These are phyloP conservation scores for Anguilla marmorata DNA, from an alignment of 2,797 vertebrate genomes.

Conservation along the genomic window DNA sequence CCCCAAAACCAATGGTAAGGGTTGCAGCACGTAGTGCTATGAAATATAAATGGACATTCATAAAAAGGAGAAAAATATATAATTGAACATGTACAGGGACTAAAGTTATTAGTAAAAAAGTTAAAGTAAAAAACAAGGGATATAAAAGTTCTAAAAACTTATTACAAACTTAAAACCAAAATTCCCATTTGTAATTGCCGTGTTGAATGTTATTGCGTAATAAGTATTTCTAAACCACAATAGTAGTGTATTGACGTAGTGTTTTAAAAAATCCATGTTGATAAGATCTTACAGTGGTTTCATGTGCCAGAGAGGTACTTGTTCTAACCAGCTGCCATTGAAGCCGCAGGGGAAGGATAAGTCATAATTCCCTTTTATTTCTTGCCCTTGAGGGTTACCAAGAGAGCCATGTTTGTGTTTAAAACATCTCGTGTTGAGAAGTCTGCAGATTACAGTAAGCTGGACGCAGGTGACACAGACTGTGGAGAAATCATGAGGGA, in stretches of 20 bases:
- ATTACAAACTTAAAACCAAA: neutral
- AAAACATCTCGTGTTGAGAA: conserved; percentile 33
- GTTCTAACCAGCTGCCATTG: conserved; percentile 26
- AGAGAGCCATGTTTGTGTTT: conserved; percentile 37
- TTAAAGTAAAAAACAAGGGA: too few relatives aligned
- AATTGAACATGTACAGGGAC: too few relatives aligned
- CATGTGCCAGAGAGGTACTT: conserved; percentile 25
- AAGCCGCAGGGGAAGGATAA: conserved; percentile 23
- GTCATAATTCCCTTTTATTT: conserved; percentile 35
- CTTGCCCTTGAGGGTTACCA: conserved; percentile 34
- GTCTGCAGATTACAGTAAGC: conserved; percentile 38
- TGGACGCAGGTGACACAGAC: conserved; percentile 38
- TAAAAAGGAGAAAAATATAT: too few relatives aligned
- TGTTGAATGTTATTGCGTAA: neutral
- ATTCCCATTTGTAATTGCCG: neutral
- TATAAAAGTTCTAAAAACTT: neutral
- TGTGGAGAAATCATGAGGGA: conserved; percentile 34
- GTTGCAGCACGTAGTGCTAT: neutral
- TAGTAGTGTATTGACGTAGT: neutral
- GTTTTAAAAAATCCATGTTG: conserved; percentile 5
- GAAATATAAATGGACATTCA: neutral
- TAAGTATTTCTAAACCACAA: neutral
- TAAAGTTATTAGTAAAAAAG: too few relatives aligned
- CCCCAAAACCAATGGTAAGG: neutral
- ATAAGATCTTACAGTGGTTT: conserved; percentile 1